Base-by-base conservation (phyloP, 2,113 vertebrate species). In the Gyps fulvus region DNA sequence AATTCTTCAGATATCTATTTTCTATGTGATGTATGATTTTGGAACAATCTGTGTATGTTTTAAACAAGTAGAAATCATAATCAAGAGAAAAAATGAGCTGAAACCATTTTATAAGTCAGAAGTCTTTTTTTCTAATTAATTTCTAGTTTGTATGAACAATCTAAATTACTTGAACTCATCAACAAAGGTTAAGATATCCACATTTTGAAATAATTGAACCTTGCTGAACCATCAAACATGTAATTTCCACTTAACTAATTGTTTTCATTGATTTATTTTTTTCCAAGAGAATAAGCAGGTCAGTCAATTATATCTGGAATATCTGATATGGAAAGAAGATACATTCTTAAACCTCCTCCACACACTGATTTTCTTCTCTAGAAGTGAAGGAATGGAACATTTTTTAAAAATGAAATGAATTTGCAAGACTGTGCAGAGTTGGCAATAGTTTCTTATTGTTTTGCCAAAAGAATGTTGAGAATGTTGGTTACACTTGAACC, bases 391-490 rank as follows among this genome's bases (percentile, higher is more conserved):
- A 76, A 93, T 34, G 6, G 6, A 72, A 54, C 4, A 13, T 34
- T 73, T 29, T 62, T 42, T 11, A 49, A 54, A 94, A 83, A 73
- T 31, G 4, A 65, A 87, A 69, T 49, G 3, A 72, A 65, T 13
- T 59, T 87, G 10, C 27, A 69, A 79, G 43, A 36, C 40, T 83
- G 11, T 25, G 6, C 18, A 89, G 50, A 90, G 45, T 32, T 84
- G 36, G 49, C 57, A 87, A 49, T 40, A 42, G 34, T 58, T 92
- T 81, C 26, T 67, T 74, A 54, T 49, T 82, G 11, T 91, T 89
- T 96, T 93, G 70, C 69, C 91, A 94, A 76, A 91, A 61, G 40
- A 65, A 65, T 47, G 55, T 81, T 91, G 76, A 87, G 71, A 90
- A 86, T 81, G 32, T 82, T 94, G 26, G 81, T 87, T 91, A 54